Conservation (phyloP, 2,888 invertebrate species). For the Conus canariensis region DNA sequence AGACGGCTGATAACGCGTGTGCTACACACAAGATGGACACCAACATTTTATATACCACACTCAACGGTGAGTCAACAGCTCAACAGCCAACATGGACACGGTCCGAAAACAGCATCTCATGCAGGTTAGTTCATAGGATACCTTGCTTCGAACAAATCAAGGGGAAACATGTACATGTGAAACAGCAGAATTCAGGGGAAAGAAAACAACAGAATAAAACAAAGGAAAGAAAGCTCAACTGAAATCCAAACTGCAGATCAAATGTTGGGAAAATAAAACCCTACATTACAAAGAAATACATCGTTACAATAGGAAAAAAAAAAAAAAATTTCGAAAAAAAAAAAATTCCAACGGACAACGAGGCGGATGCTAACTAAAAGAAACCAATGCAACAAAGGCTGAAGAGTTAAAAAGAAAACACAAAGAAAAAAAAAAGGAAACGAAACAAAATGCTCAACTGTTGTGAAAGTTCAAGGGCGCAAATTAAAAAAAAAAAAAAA, state of each 20-base stretch:
- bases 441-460: conserved; percentile 36
- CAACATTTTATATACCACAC: background rate
- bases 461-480: conserved; percentile 36
- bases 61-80: background rate
- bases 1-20: background rate
- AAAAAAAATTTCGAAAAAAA: background rate
- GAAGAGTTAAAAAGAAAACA: conserved; percentile 14
- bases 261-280: background rate
- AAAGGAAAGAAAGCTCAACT: conserved; percentile 25
- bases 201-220: background rate
- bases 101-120: conserved; percentile 22
- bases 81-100: conserved; percentile 29
- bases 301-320: background rate
- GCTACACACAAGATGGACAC: background rate
- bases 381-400: conserved; percentile 22
- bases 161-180: background rate
- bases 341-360: background rate
- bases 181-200: background rate
- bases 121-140: conserved; percentile 34
- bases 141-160: conserved; percentile 4
- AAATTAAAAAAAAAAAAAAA: conserved; percentile 37
- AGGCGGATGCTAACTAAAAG: conserved; percentile 13
- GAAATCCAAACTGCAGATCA: conserved; percentile 18
- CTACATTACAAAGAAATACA: conserved; percentile 8
- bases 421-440: background rate